Conservation (phyloP, 1,140 invertebrate species). For the Brachionus paranguensis region DNA sequence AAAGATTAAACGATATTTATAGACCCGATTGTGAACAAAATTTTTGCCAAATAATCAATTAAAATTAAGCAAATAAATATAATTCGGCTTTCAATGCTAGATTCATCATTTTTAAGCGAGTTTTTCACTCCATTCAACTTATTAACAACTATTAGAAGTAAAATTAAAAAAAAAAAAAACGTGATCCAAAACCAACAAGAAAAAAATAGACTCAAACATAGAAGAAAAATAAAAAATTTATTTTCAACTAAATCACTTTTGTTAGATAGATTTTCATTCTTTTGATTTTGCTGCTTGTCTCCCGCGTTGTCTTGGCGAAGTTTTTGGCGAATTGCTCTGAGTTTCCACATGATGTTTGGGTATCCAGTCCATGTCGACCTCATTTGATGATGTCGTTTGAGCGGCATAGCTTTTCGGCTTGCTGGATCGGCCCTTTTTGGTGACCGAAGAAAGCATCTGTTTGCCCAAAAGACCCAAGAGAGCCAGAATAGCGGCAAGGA, state of each 20-base stretch:
- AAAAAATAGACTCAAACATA: background rate
- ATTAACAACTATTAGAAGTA: background rate
- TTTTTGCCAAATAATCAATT: background rate
- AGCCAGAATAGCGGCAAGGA: constrained; percentile 79
- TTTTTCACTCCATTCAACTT: background rate
- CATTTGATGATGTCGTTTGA: background rate
- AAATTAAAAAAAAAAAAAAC: background rate
- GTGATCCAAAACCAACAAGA: background rate
- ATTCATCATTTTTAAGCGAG: background rate
- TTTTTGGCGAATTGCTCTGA: constrained; percentile 19
- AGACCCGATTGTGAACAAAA: background rate
- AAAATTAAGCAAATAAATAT: background rate
- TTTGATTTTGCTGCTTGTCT: background rate
- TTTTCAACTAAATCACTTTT: background rate
- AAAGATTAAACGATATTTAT: background rate
- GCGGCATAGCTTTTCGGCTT: background rate
- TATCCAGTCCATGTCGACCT: constrained; percentile 37
- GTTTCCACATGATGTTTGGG: constrained; percentile 34
- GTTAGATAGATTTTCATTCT: background rate
- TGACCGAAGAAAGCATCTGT: constrained; percentile 71
- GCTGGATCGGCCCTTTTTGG: background rate
- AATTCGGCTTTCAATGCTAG: background rate
- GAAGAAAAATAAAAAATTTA: background rate
- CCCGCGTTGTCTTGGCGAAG: constrained; percentile 3
- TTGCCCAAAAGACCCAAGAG: constrained; percentile 80